These are phyloP conservation scores for Eilema caniola DNA, from an alignment of 2,888 invertebrate genomes.

Conservation along the genomic window DNA sequence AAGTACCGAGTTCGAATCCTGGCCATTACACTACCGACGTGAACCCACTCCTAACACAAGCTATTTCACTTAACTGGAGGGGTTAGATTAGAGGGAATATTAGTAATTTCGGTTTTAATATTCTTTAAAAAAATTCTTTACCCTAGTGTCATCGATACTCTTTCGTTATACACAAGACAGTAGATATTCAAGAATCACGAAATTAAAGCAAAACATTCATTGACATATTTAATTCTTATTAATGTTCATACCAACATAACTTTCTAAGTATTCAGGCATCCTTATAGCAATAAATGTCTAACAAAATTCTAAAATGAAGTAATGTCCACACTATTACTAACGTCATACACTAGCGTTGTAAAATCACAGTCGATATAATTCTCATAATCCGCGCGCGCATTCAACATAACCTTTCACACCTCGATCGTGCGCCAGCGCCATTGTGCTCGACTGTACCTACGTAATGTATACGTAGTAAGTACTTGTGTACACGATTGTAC, in stretches of 20 bases:
- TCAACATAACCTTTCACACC: conserved; percentile 84
- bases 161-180: too few relatives aligned
- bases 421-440: conserved; percentile 53
- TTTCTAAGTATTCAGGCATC: background rate
- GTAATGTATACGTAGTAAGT: conserved; percentile 44
- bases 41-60: too few relatives aligned
- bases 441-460: conserved; percentile 44
- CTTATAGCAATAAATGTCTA: background rate
- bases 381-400: conserved; percentile 75
- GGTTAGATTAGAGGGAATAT: too few relatives aligned
- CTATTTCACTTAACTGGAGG: too few relatives aligned
- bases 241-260: background rate
- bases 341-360: conserved; percentile 64
- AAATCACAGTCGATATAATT: conserved; percentile 81
- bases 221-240: too few relatives aligned
- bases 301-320: conserved; percentile 5
- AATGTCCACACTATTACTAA: conserved; percentile 62
- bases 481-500: conserved; percentile 55
- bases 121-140: too few relatives aligned
- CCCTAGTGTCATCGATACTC: too few relatives aligned
- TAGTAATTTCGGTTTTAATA: too few relatives aligned
- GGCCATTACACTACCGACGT: too few relatives aligned
- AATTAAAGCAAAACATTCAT: too few relatives aligned
- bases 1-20: too few relatives aligned
- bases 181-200: too few relatives aligned